Evolutionary conservation across 2,113 vertebrate species (phyloP), one percentile per base, ranked within the genome.

Genomic region (Progne subis): DNA sequence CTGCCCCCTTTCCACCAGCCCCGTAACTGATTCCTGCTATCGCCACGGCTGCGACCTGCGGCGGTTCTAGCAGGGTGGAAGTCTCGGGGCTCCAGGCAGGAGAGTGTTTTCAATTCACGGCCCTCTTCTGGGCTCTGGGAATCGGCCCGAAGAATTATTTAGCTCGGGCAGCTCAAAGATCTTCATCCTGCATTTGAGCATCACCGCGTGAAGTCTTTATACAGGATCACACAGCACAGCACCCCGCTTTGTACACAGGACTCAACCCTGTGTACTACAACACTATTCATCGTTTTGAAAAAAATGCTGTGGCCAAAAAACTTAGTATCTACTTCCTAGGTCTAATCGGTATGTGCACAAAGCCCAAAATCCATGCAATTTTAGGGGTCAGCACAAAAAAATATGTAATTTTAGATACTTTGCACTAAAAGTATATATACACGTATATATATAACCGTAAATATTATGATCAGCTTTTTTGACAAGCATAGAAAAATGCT

Each of bases 101-200:
- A 46, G 37, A 18, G 43, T 2, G 59, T 37, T 34, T 10, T 32
- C 14, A 69, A 82, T 50, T 37, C 64, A 28, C 91, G 59, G 89
- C 74, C 91, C 81, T 89, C 65, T 84, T 17, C 83, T 65, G 92
- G 74, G 8, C 34, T 21, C 9, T 3, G 9, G 39, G 14, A 1
- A 28, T 17, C 23, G 3, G 71, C 64, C 77, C 3, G 4, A 19
- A 43, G 59, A 32, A n/a, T 6, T 41, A 37, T 32, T 29, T 1
- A 5, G 6, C 56, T 12, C 39, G 0, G 14, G 9, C 5, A 6
- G 4, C 49, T 32, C 21, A 3, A 7, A 3, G 15, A 18, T 18
- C 64, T 57, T 57, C 6, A 11, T 23, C n/a, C 32, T 26, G 12
- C 53, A 1, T 53, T 21, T 6, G 18, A 41, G 16, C 39, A 28